Percentiles rank a stretch among this genome's conserved stretches.
These are phyloP conservation scores for Mystacides longicornis DNA, from an alignment of 2,888 invertebrate species.

Conservation along the genomic window DNA sequence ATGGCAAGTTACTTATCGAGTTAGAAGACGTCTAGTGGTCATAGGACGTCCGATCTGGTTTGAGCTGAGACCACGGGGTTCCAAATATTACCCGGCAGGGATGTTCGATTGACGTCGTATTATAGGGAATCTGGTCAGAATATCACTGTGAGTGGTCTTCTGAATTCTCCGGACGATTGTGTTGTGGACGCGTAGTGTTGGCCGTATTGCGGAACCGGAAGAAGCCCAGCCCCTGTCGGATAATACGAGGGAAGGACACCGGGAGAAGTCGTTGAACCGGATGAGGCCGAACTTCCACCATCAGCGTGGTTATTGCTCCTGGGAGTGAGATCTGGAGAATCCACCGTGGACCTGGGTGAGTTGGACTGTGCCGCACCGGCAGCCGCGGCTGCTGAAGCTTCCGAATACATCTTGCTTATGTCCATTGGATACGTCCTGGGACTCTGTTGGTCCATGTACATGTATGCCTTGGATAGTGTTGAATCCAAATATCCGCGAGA, in stretches of 20 bases:
- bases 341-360: conserved; percentile 41
- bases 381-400: conserved; percentile 53
- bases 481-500: conserved; percentile 66
- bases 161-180: conserved; percentile 58
- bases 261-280: conserved; percentile 55
- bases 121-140: conserved; percentile 62
- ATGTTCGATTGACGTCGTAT: conserved; percentile 3
- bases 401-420: conserved; percentile 59
- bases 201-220: conserved; percentile 62
- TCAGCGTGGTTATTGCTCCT: conserved; percentile 42
- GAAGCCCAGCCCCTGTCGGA: conserved; percentile 47
- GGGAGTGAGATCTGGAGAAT: conserved; percentile 51
- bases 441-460: conserved; percentile 64
- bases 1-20: too few species aligned
- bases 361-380: conserved; percentile 48
- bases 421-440: conserved; percentile 52
- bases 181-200: conserved; percentile 50
- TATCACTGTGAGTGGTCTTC: conserved; percentile 70
- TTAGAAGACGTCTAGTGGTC: too few species aligned
- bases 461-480: conserved; percentile 65
- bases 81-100: conserved; percentile 6
- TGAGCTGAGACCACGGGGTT: conserved; percentile 6
- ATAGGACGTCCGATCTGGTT: too few species aligned
- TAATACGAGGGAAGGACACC: conserved; percentile 58
- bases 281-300: conserved; percentile 48